These are phyloP conservation scores for Caenorhabditis sp. DNA, from an alignment of 2,888 invertebrate species.

Conservation along the genomic window DNA sequence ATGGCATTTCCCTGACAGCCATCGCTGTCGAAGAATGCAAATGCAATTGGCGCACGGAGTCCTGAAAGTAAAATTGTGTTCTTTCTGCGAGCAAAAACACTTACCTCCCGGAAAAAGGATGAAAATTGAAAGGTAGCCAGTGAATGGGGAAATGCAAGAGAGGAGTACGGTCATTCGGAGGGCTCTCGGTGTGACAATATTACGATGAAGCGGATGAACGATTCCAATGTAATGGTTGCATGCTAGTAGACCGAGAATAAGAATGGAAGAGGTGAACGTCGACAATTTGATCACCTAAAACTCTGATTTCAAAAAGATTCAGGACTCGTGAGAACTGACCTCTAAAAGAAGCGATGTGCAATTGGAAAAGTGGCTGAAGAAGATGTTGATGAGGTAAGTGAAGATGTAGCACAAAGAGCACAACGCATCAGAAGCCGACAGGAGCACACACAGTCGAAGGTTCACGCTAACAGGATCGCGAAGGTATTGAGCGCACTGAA, in stretches of 20 bases:
- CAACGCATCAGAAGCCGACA: slow-evolving; percentile 73
- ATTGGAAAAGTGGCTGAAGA: slow-evolving; percentile 70
- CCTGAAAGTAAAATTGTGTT: slow-evolving; percentile 25
- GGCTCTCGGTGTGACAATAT: slow-evolving; percentile 55
- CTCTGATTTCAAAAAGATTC: not conserved
- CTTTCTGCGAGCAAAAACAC: not conserved
- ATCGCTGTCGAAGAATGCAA: slow-evolving; percentile 69
- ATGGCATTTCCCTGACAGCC: slow-evolving; percentile 65
- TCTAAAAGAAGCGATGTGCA: slow-evolving; percentile 73
- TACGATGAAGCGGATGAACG: slow-evolving; percentile 81
- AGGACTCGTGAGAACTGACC: slow-evolving; percentile 43
- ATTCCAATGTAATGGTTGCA: slow-evolving; percentile 85
- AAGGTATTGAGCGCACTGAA: slow-evolving; percentile 74
- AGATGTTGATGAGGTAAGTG: slow-evolving; percentile 71
- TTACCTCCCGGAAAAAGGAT: slow-evolving; percentile 69
- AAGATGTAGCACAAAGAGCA: slow-evolving; percentile 75
- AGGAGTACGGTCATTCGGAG: slow-evolving; percentile 63
- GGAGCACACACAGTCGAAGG: slow-evolving; percentile 72
- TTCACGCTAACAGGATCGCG: slow-evolving; percentile 75
- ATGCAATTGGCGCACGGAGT: slow-evolving; percentile 63
- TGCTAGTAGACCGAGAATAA: slow-evolving; percentile 84
- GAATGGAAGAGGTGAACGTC: slow-evolving; percentile 83
- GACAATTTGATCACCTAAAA: slow-evolving; percentile 73
- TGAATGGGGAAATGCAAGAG: slow-evolving; percentile 69
- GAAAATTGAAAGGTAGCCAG: slow-evolving; percentile 66